Evolutionary conservation across 2,113 vertebrate genomes (phyloP), one percentile per base, ranked within the genome.

Genomic region (Columba livia): DNA sequence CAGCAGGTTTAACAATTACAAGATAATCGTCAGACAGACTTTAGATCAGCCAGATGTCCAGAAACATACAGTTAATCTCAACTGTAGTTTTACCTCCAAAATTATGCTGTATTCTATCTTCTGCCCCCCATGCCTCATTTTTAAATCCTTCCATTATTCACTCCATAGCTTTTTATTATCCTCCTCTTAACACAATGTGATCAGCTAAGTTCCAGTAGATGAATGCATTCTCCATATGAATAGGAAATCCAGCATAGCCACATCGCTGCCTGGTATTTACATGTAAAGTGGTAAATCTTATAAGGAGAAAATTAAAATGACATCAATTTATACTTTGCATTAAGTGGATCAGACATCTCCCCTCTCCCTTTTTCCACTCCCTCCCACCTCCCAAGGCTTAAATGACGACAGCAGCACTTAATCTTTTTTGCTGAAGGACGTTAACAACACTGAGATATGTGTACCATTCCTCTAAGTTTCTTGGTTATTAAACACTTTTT

Each of bases 211-310:
- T 96, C 88, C 91, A 94, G 77, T 44, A 94, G 91, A 92, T 92
- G 83, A 96, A 88, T 80, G 67, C 83, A 75, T 95, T 94, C 80
- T 88, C 83, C 67, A 32, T 65, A 56, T 51, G 81, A 97, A 97
- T 66, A 87, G 74, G 80, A 92, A 93, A 96, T 92, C 82, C 84
- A 95, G 3, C 75, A 67, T 8, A 75, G 74, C 71, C 89, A 92
- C 89, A 72, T 69, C 34, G 7, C 86, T 92, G 78, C 50, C 85
- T 95, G 61, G 58, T 96, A 95, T 97, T 97, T 97, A 95, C 93
- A 94, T 95, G 93, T 64, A 96, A 94, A 94, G 70, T 84, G 86
- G 88, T 90, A 92, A 97, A 97, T 96, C 95, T 97, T 93, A 12
- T 58, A 79, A 93, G 91, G 93, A 75, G 91, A 96, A 96, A 96